These are phyloP conservation scores for Bibio marci DNA, from an alignment of 2,888 invertebrate genomes.

Conservation along the genomic window DNA sequence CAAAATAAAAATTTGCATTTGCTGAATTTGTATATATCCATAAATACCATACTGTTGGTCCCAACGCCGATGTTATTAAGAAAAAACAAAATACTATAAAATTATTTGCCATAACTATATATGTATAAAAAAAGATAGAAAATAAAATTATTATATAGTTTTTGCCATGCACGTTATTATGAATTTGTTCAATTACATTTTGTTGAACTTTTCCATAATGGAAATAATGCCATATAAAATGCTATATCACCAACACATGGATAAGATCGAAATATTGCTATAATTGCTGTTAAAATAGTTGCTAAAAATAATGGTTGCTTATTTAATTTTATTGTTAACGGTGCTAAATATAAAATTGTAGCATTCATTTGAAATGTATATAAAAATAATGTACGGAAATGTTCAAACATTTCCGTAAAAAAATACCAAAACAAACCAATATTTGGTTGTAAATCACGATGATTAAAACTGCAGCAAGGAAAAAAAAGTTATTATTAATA, in stretches of 20 bases:
- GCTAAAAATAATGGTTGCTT: conserved; percentile 66
- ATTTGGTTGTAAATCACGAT: conserved; percentile 90
- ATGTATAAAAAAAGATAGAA: conserved; percentile 17
- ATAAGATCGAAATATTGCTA: conserved; percentile 90
- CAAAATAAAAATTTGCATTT: conserved; percentile 99
- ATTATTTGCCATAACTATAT: conserved; percentile 79
- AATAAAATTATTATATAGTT: too few species aligned
- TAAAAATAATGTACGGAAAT: conserved; percentile 87
- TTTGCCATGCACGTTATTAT: too few species aligned
- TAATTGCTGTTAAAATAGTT: conserved; percentile 61
- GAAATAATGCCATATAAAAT: conserved; percentile 76
- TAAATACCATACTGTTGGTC: conserved; percentile 91
- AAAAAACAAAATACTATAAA: conserved; percentile 86
- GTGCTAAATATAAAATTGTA: conserved; percentile 76
- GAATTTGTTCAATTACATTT: conserved; percentile 46
- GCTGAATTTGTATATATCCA: conserved; percentile 98
- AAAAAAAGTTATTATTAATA: conserved; percentile 13
- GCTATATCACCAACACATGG: conserved; percentile 92
- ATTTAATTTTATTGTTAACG: conserved; percentile 62
- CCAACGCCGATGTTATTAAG: conserved; percentile 73
- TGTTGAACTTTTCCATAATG: conserved; percentile 80
- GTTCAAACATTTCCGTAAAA: conserved; percentile 99
- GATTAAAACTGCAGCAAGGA: conserved; percentile 57
- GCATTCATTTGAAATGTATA: conserved; percentile 96
- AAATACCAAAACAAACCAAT: conserved; percentile 99